Percentiles rank a stretch among this genome's conserved stretches.
phyloP scores from a whole-genome alignment of 2,888 invertebrate species.

The Parapristionchus giblindavisi region DNA sequence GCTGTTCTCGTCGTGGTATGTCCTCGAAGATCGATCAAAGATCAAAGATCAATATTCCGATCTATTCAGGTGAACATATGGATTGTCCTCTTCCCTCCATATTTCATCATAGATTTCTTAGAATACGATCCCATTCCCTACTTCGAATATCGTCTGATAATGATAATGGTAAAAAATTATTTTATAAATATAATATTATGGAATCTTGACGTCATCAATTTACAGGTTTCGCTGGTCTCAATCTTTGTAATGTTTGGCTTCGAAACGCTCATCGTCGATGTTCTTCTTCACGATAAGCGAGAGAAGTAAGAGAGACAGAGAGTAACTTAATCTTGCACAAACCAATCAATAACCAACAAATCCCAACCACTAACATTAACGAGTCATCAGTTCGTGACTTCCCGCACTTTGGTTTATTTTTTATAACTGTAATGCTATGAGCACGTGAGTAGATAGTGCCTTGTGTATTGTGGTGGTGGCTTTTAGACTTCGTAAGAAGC shows the following conservation, averaged over 20 bases:
- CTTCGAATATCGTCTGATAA: slow-evolving; percentile 54
- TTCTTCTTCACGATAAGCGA: slow-evolving; percentile 34
- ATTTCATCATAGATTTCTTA: slow-evolving; percentile 52
- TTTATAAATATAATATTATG: not conserved
- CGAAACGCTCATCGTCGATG: slow-evolving; percentile 32
- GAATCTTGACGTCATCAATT: not conserved
- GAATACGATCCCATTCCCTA: slow-evolving; percentile 64
- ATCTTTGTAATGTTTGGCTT: slow-evolving; percentile 37
- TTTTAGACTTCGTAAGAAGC: slow-evolving; percentile 8
- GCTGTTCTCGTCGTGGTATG: slow-evolving; percentile 32
- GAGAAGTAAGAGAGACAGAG: slow-evolving; percentile 28
- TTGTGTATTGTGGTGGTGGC: slow-evolving; percentile 3
- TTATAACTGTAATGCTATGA: not conserved
- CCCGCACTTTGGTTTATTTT: slow-evolving; percentile 13
- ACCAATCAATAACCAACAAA: no score
- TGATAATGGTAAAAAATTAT: slow-evolving; percentile 43
- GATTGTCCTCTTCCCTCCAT: slow-evolving; percentile 52
- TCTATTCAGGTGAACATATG: slow-evolving; percentile 16
- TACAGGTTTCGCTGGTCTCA: slow-evolving; percentile 29
- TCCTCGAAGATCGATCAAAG: not conserved
- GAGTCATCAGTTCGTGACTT: not conserved
- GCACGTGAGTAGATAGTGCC: not conserved
- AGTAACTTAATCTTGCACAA: no score
- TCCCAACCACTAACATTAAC: not conserved
- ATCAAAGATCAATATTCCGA: not conserved